phyloP scores from a whole-genome alignment of 2,113 vertebrate species.

The Phylloscopus trochilus region DNA sequence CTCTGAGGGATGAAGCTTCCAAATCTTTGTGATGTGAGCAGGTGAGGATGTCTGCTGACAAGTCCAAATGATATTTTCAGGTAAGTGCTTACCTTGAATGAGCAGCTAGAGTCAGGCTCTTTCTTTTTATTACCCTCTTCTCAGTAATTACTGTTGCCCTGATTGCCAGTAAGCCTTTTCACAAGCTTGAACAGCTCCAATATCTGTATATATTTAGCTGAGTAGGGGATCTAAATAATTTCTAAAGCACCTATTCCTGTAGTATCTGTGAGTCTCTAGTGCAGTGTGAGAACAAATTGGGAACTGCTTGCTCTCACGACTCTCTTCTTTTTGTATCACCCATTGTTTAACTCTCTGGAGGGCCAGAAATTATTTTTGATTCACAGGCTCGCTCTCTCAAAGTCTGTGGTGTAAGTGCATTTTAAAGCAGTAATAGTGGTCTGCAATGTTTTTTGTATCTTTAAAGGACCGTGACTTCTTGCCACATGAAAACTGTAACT shows the following conservation, averaged over 20 bases:
- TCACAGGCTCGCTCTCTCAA: not conserved
- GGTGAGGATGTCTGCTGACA: constrained; percentile 54
- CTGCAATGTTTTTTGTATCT: not conserved
- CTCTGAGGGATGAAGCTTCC: not conserved
- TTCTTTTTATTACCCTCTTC: not conserved
- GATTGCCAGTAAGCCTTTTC: not conserved
- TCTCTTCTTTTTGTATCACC: not conserved
- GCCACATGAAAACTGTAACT: not conserved
- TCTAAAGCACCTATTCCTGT: not conserved
- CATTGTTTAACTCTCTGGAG: constrained; percentile 6
- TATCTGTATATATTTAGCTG: not conserved
- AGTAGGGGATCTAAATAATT: not conserved
- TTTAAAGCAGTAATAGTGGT: not conserved
- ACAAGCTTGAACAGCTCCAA: not conserved
- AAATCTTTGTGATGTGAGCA: not conserved
- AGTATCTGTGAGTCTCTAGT: not conserved
- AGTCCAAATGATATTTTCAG: constrained; percentile 60
- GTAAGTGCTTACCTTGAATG: not conserved
- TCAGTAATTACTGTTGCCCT: not conserved
- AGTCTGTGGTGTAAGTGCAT: not conserved
- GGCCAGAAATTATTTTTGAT: not conserved
- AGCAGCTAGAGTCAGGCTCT: not conserved
- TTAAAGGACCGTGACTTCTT: not conserved
- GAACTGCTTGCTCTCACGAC: not conserved
- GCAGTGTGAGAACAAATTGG: not conserved